phyloP scores from a whole-genome alignment of 2,113 vertebrate species.

The Pomatostomus ruficeps region DNA sequence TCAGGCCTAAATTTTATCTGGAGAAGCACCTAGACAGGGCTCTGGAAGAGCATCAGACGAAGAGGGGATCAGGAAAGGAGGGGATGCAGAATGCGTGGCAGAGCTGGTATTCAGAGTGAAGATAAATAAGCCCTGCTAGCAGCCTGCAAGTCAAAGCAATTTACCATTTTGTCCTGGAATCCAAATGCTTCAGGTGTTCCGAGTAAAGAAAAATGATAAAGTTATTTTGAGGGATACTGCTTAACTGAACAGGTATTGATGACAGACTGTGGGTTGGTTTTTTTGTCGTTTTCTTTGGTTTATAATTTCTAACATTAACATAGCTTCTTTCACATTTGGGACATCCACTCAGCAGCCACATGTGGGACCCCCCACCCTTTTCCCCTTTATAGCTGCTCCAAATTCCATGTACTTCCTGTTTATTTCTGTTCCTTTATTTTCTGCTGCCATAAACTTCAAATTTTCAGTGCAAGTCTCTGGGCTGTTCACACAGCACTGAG shows the following conservation, averaged over 20 bases:
- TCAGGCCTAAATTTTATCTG: background rate
- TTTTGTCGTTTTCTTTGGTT: background rate
- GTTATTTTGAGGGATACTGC: background rate
- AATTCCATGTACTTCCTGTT: background rate
- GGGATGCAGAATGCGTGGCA: background rate
- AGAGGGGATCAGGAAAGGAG: background rate
- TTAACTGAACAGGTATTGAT: background rate
- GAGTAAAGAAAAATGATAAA: background rate
- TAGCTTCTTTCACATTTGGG: background rate
- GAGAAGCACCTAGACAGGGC: background rate
- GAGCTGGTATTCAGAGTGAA: background rate
- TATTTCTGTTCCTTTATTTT: background rate
- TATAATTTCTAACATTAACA: background rate
- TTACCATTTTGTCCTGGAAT: background rate
- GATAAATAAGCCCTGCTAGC: background rate
- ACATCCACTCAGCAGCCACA: background rate
- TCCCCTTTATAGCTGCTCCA: background rate
- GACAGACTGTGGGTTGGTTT: fast-evolving
- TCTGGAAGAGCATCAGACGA: background rate
- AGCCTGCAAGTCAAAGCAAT: background rate
- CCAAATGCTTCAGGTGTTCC: background rate
- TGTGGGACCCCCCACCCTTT: fast-evolving
- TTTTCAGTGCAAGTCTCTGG: background rate
- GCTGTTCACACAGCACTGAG: background rate
- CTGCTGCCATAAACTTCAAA: background rate